Conservation (phyloP, 2,113 vertebrate species). For the Oncorhynchus masou region DNA sequence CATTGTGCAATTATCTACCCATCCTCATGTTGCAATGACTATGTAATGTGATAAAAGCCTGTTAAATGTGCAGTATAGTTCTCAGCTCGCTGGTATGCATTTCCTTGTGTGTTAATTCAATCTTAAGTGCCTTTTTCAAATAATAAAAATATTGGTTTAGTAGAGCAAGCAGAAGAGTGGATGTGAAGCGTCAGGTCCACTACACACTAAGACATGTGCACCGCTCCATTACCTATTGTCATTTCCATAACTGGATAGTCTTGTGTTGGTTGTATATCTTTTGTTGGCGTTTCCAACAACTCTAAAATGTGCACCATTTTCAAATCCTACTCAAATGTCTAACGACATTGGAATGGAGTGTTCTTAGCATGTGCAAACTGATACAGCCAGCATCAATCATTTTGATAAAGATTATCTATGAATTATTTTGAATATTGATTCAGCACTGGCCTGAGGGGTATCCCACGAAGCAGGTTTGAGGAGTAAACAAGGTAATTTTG, state of each 20-base stretch:
- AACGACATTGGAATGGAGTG: not conserved
- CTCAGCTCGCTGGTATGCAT: constrained; percentile 20
- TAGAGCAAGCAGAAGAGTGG: not conserved
- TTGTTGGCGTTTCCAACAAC: too few relatives aligned
- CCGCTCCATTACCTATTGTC: too few relatives aligned
- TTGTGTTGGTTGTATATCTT: too few relatives aligned
- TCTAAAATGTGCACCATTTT: too few relatives aligned
- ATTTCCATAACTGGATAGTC: too few relatives aligned
- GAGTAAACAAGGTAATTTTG: too few relatives aligned
- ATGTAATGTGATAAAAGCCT: constrained; percentile 25
- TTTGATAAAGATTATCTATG: not conserved
- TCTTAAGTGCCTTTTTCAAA: not conserved
- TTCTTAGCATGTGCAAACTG: constrained; percentile 4
- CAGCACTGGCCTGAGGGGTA: not conserved
- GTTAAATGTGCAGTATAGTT: constrained; percentile 35
- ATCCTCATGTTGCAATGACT: constrained; percentile 34
- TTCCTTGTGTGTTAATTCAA: constrained; percentile 9
- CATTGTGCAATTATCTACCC: constrained; percentile 58
- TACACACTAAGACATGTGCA: too few relatives aligned
- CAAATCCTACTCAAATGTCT: not conserved
- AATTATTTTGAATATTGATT: constrained; percentile 7
- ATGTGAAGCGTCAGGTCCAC: not conserved
- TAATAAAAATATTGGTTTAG: not conserved
- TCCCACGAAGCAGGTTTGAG: too few relatives aligned
- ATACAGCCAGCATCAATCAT: constrained; percentile 9